These are phyloP conservation scores for Serripes groenlandicus DNA, from an alignment of 2,888 invertebrate species.

Conservation along the genomic window DNA sequence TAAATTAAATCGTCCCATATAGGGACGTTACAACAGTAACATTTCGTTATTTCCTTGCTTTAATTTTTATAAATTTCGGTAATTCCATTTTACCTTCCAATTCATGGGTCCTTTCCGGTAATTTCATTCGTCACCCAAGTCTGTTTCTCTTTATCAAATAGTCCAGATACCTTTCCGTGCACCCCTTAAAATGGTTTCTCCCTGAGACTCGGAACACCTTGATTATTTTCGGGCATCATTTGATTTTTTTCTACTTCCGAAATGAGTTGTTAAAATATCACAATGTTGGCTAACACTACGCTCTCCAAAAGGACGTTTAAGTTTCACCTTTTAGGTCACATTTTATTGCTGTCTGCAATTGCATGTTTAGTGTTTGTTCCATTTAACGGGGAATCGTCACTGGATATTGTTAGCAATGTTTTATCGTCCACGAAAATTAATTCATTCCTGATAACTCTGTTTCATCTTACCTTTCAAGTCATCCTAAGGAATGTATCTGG, in stretches of 20 bases:
- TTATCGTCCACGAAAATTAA: conserved; percentile 44
- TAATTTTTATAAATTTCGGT: too few relatives aligned
- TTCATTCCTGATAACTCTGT: conserved; percentile 21
- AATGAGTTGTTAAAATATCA: too few relatives aligned
- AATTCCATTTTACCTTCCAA: too few relatives aligned
- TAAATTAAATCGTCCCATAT: too few relatives aligned
- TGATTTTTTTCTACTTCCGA: too few relatives aligned
- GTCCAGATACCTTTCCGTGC: too few relatives aligned
- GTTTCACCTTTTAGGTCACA: conserved; percentile 47
- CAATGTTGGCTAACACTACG: conserved; percentile 47
- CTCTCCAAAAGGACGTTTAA: conserved; percentile 61
- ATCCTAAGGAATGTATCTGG: conserved; percentile 11
- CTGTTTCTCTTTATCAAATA: conserved; percentile 43
- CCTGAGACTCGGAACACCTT: too few relatives aligned
- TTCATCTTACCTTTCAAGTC: conserved; percentile 35
- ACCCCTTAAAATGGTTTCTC: too few relatives aligned
- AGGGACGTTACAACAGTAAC: too few relatives aligned
- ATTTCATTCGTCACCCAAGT: conserved; percentile 22
- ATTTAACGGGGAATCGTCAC: conserved; percentile 39
- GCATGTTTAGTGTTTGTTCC: conserved; percentile 45
- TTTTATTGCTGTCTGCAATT: conserved; percentile 32
- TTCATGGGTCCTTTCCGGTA: too few relatives aligned
- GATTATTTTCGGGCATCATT: too few relatives aligned
- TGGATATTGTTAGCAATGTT: conserved; percentile 57
- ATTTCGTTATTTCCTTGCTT: too few relatives aligned